A percentile compares a stretch with the other conserved stretches of the same genome.
Conservation (phyloP, 2,113 vertebrate species). For the Cavia porcellus region DNA sequence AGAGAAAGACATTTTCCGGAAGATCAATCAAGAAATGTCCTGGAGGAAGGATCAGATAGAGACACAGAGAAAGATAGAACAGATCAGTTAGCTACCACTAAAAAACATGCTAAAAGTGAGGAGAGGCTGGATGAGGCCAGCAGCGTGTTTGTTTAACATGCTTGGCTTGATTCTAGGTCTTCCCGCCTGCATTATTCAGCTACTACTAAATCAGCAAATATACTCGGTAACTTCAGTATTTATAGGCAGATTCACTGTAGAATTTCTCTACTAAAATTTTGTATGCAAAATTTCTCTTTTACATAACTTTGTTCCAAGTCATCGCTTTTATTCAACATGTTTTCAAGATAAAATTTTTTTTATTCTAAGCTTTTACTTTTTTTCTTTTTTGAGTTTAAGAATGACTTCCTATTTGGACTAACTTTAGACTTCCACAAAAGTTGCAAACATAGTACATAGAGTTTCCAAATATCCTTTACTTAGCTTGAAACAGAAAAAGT, state of each 20-base stretch:
- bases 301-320: constrained; percentile 6
- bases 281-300: not conserved
- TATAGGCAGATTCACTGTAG: not conserved
- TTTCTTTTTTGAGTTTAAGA: constrained; percentile 50
- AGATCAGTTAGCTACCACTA: not conserved
- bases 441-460: not conserved
- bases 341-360: constrained; percentile 27
- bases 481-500: constrained; percentile 39
- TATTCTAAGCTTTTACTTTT: constrained; percentile 17
- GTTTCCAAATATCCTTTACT: constrained; percentile 26
- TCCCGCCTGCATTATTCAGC: not conserved
- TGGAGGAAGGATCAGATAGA: not conserved
- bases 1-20: not conserved
- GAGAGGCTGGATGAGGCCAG: not conserved
- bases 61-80: not conserved
- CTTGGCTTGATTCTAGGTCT: not conserved
- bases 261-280: not conserved
- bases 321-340: not conserved
- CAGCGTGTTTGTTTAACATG: not conserved
- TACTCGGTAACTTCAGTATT: not conserved
- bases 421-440: constrained; percentile 46
- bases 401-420: constrained; percentile 28
- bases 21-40: not conserved
- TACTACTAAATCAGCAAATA: not conserved
- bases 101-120: not conserved